phyloP scores from a whole-genome alignment of 2,888 invertebrate species.

The Sphinx pinastri region DNA sequence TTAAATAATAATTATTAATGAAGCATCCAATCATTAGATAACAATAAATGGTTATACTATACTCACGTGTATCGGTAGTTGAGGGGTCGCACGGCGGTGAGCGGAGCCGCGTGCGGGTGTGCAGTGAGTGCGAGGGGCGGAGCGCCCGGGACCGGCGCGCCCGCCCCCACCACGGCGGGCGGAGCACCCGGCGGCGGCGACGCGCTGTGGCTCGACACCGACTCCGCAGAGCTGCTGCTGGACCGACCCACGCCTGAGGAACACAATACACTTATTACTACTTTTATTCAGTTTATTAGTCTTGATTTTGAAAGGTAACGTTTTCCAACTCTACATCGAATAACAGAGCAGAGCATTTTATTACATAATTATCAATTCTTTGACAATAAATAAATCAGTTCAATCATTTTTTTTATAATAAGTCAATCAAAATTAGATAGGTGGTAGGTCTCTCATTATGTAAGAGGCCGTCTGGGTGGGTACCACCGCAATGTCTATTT shows the following conservation, averaged over 20 bases:
- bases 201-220: slow-evolving; percentile 85
- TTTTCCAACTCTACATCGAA: no score
- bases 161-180: not conserved
- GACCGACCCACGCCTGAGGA: slow-evolving; percentile 45
- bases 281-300: no score
- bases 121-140: slow-evolving; percentile 11
- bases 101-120: slow-evolving; percentile 82
- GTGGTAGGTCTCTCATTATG: no score
- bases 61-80: slow-evolving; percentile 36
- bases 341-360: no score
- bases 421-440: no score
- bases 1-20: no score
- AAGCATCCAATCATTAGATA: not conserved
- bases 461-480: no score
- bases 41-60: not conserved
- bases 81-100: slow-evolving; percentile 25
- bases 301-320: no score
- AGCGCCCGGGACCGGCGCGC: slow-evolving; percentile 29
- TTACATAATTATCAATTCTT: no score
- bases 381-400: no score
- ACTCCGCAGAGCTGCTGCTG: slow-evolving; percentile 92
- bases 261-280: not conserved
- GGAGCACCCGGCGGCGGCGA: slow-evolving; percentile 58
- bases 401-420: no score
- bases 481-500: no score